Base-by-base conservation (phyloP, 1,140 invertebrate genomes). In the Phenacoccus solenopsis region DNA sequence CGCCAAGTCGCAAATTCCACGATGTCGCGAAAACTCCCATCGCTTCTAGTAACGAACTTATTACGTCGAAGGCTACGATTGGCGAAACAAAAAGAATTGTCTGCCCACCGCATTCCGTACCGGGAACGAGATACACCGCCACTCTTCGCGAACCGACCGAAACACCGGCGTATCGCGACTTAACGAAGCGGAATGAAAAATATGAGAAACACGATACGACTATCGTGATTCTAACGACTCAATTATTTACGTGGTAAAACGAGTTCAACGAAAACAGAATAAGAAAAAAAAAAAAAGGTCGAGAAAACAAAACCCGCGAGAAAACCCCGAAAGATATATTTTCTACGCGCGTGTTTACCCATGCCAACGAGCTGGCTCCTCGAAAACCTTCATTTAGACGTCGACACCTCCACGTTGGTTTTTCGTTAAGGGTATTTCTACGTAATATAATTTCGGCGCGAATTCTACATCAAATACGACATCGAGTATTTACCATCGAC, bases 131-230 rank as follows among this genome's bases (percentile, higher is more conserved):
- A 49, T 16, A 49, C 4, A 49, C 13, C n/a, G 38, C 13, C 38
- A n/a, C 16, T 49, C 20, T 16, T 49, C 13, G 5, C 5, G 16
- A 49, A 49, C 38, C 38, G n/a, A n/a, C n/a, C 38, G 38, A 10
- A 49, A 49, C 38, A 49, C 13, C 38, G n/a, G n/a, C n/a, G 38
- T 49, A 49, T n/a, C n/a, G n/a, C n/a, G n/a, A n/a, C 12, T 49
- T 49, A 49, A 49, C 38, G 38, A 49, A 49, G 38, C 38, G 38
- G 38, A 49, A 49, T 49, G 38, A 49, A 49, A 49, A 49, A 49
- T 10, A 49, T 49, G 38, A 49, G 20, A 49, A 49, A 49, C 38
- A 49, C 38, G 38, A 49, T 49, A 49, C 38, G 20, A 16, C 38
- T 49, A 16, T 49, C 38, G 38, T 49, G 38, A n/a, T n/a, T 49